These are phyloP conservation scores for Hoplodrina ambigua DNA, from an alignment of 2,888 invertebrate genomes.

Conservation along the genomic window DNA sequence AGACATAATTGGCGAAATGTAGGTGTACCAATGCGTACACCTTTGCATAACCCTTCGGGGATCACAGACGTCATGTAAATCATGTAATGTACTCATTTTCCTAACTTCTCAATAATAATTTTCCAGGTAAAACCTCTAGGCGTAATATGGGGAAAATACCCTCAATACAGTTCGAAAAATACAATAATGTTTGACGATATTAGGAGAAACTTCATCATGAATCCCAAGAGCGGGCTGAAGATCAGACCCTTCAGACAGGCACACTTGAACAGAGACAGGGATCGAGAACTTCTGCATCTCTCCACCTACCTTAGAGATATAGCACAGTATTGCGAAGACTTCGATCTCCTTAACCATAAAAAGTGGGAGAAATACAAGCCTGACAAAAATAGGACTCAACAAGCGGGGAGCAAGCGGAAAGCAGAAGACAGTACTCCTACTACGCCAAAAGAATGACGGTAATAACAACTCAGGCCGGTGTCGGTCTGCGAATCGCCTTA, in stretches of 20 bases:
- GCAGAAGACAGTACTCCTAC: constrained; percentile 84
- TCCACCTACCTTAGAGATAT: constrained; percentile 96
- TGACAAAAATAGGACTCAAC: constrained; percentile 76
- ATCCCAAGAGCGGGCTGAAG: constrained; percentile 97
- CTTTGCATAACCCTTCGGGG: no score
- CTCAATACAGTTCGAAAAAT: constrained; percentile 96
- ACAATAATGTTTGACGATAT: constrained; percentile 99
- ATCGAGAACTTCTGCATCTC: constrained; percentile 95
- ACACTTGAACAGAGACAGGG: constrained; percentile 95
- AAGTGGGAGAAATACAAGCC: constrained; percentile 96
- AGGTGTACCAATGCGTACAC: no score
- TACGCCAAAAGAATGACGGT: constrained; percentile 82
- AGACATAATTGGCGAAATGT: no score
- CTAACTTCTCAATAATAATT: constrained; percentile 1
- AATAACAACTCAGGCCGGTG: constrained; percentile 31
- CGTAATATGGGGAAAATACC: constrained; percentile 98
- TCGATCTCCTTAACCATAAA: constrained; percentile 95
- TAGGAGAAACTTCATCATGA: constrained; percentile 98
- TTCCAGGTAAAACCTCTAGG: constrained; percentile 97
- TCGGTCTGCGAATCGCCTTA: constrained; percentile 64
- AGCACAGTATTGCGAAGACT: constrained; percentile 94
- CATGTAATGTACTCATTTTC: neutral
- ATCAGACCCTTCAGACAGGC: constrained; percentile 98
- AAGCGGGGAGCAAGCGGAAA: constrained; percentile 85
- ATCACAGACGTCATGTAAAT: no score